Base-by-base conservation (phyloP, 2,797 vertebrate genomes). In the Odontamblyopus rebecca region DNA sequence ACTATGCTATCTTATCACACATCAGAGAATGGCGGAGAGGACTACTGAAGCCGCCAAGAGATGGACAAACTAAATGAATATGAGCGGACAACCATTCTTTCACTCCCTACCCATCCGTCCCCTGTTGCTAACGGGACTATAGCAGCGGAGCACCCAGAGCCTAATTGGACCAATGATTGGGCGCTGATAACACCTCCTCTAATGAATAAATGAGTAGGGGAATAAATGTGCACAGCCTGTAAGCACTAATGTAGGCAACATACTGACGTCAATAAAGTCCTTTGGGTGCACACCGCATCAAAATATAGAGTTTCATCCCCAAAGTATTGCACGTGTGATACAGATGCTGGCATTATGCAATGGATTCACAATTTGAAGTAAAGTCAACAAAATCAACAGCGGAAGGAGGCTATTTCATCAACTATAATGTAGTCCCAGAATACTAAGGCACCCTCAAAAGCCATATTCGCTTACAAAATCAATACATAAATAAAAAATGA, bases 1-100 rank as follows among this genome's bases (percentile, higher is more conserved):
- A 84, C 86, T 88, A 85, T 89, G 79, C 84, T 92, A 90, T 92
- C 90, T 92, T 91, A 91, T 92, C 89, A 67, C 85, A 89, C 78
- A 89, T 91, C 89, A 86, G 77, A 76, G 82, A 83, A 80, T 23
- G 78, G 81, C 71, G 85, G 77, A 81, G 82, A 88, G 84, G 77
- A 83, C 82, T 79, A 82, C 18, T 51, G 59, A 75, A 71, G 68
- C 67, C 63, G 81, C 77, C 79, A 71, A 73, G 69, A 81, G 73
- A 83, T 6, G 60, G 75, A 82, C 76, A 69, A 72, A 66, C 65
- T 12, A 51, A 79, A 66, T 69, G 71, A 82, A 76, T 83, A 72
- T 51, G 60, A 77, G 69, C 78, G 77, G 82, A 82, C 59, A 48
- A 71, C 2, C 15, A 70, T 87, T 82, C 83, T 78, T 79, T 85